Percentiles rank a stretch among this genome's conserved stretches.
Conservation (phyloP, 2,888 invertebrate genomes). For the Aleiodes testaceus region DNA sequence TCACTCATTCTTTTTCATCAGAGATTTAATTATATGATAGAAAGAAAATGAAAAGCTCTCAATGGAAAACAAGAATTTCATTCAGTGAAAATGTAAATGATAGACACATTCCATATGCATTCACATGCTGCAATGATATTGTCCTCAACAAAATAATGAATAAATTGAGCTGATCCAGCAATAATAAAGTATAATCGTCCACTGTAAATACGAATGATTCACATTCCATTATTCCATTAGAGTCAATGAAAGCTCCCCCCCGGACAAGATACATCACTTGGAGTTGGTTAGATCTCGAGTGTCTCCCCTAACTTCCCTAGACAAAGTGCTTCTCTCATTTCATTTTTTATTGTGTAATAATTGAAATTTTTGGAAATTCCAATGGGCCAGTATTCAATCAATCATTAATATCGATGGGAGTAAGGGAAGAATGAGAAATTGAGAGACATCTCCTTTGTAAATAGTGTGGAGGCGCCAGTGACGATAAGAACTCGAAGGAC, state of each 20-base stretch:
- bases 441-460: constrained; percentile 5
- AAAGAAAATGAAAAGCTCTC: too few relatives aligned
- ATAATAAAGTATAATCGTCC: constrained; percentile 68
- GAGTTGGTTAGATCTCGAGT: constrained; percentile 18
- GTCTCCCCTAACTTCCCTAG: constrained; percentile 36
- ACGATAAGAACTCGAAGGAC: constrained; percentile 24
- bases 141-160: constrained; percentile 70
- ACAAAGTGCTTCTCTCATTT: too few relatives aligned
- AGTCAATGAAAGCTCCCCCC: constrained; percentile 60
- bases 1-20: too few relatives aligned
- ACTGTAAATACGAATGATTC: constrained; percentile 67
- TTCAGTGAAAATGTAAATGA: not conserved
- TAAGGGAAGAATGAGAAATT: too few relatives aligned
- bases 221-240: constrained; percentile 69
- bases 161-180: constrained; percentile 66
- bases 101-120: constrained; percentile 8
- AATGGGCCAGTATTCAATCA: too few relatives aligned
- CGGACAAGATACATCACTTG: constrained; percentile 36
- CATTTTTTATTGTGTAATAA: too few relatives aligned
- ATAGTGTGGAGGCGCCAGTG: not conserved
- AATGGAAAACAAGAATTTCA: too few relatives aligned
- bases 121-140: constrained; percentile 61
- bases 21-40: too few relatives aligned
- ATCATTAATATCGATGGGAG: too few relatives aligned
- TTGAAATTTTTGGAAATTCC: too few relatives aligned